Conservation (phyloP, 2,797 vertebrate genomes). For the Pampus argenteus region DNA sequence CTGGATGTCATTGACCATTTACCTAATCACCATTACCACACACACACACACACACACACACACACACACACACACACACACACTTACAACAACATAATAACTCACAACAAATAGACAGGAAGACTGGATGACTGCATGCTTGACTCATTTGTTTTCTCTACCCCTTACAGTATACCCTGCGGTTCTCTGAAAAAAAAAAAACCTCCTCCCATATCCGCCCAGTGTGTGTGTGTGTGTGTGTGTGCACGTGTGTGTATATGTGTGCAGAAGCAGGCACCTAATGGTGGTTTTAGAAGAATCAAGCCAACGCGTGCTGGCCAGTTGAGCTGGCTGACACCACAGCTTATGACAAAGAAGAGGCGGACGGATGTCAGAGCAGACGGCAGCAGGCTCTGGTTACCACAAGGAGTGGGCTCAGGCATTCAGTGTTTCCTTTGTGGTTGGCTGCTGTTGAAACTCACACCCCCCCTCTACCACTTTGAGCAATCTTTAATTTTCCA, state of each 20-base stretch:
- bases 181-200: slow-evolving; percentile 63
- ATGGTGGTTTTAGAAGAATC: slow-evolving; percentile 73
- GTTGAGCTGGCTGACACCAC: slow-evolving; percentile 63
- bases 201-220: slow-evolving; percentile 74
- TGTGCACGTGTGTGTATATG: slow-evolving; percentile 37
- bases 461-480: slow-evolving; percentile 32
- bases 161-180: slow-evolving; percentile 63
- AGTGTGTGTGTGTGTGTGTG: slow-evolving; percentile 51
- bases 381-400: slow-evolving; percentile 61
- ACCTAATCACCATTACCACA: slow-evolving; percentile 15
- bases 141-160: slow-evolving; percentile 87
- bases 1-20: slow-evolving; percentile 17
- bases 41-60: slow-evolving; percentile 27
- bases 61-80: slow-evolving; percentile 22
- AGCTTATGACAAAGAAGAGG: slow-evolving; percentile 71
- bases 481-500: slow-evolving; percentile 48
- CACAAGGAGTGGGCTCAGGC: slow-evolving; percentile 63
- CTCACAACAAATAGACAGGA: slow-evolving; percentile 69
- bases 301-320: slow-evolving; percentile 69
- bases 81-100: slow-evolving; percentile 15
- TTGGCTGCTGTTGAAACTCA: slow-evolving; percentile 46
- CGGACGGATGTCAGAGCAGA: slow-evolving; percentile 63
- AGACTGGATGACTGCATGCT: slow-evolving; percentile 76
- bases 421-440: slow-evolving; percentile 68
- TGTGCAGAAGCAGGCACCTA: slow-evolving; percentile 46